A percentile compares a stretch with the other conserved stretches of the same genome.
Conservation (phyloP, 2,797 vertebrate species). For the Argya squamiceps region DNA sequence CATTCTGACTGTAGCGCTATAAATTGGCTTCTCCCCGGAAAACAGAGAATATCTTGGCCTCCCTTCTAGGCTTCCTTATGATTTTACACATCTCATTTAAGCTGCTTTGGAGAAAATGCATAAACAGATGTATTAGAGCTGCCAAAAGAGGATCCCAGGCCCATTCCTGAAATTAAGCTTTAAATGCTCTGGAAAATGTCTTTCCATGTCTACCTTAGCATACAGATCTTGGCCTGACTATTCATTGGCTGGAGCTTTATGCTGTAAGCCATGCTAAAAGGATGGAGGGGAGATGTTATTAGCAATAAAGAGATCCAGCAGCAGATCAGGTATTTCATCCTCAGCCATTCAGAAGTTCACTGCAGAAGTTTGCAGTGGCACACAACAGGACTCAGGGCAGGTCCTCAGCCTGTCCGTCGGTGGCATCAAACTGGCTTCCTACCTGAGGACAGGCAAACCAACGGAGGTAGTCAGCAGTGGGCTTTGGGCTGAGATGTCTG, state of each 20-base stretch:
- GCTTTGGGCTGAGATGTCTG: background rate
- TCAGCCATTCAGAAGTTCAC: background rate
- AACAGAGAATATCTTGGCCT: background rate
- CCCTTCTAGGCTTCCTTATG: background rate
- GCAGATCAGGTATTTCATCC: background rate
- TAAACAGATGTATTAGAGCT: background rate
- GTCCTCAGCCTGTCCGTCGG: background rate
- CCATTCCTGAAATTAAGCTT: background rate
- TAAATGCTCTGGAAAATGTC: background rate
- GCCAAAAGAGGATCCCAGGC: background rate
- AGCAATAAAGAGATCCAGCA: background rate
- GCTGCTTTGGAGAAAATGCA: background rate
- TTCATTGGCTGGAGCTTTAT: background rate
- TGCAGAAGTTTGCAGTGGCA: background rate
- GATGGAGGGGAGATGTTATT: background rate
- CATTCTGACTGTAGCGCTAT: background rate
- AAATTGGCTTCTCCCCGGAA: background rate
- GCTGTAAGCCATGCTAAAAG: background rate
- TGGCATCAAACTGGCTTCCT: background rate
- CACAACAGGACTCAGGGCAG: background rate
- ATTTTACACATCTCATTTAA: background rate
- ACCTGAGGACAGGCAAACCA: background rate
- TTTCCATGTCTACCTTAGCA: background rate
- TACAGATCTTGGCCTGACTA: background rate
- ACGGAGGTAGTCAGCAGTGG: background rate